Evolutionary conservation across 1,140 invertebrate genomes (phyloP), one percentile per base, ranked within the genome.

Genomic region (Zeugodacus cucurbitae): DNA sequence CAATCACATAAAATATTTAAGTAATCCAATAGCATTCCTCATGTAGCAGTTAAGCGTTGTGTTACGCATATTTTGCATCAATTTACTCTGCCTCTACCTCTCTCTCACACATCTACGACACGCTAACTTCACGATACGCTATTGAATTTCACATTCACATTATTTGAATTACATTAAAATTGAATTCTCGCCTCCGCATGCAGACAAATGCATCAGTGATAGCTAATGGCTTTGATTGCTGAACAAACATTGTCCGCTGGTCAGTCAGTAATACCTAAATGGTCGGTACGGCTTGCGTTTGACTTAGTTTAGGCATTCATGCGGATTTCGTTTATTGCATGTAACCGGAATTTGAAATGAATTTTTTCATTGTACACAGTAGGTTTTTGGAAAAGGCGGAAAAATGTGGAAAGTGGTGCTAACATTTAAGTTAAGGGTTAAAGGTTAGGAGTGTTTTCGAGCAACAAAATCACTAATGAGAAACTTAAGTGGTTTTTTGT

Each of bases 1-100:
- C 17, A 37, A 74, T 37, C 67, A 37, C 67, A 74, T 74, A 74
- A 74, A 74, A 74, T 74, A 74, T 74, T 74, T 74, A 41, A 32
- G 41, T 74, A 26, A 37, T 41, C 67, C 32, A 74, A 74, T 8
- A 74, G 67, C 34, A 37, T 74, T 74, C 17, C 62, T 67, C 14
- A 32, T 32, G 17, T n/a, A 17, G 29, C 32, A 37, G 20, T 74
- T 22, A 4, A 22, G 32, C 34, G 20, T 37, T 41, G 64, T 26
- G 26, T 5, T 67, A 20, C 10, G 34, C 34, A 74, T 74, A 74
- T 37, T 32, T 67, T 32, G 62, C 29, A 22, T 62, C 58, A 26
- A 22, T 62, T 26, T 22, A 26, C 58, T 62, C 26, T 62, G 4
- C 1, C 22, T 26, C n/a, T n/a, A n/a, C n/a, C n/a, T n/a, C n/a